Evolutionary conservation across 2,113 vertebrate genomes (phyloP).

Genomic region (Rhea americana): DNA sequence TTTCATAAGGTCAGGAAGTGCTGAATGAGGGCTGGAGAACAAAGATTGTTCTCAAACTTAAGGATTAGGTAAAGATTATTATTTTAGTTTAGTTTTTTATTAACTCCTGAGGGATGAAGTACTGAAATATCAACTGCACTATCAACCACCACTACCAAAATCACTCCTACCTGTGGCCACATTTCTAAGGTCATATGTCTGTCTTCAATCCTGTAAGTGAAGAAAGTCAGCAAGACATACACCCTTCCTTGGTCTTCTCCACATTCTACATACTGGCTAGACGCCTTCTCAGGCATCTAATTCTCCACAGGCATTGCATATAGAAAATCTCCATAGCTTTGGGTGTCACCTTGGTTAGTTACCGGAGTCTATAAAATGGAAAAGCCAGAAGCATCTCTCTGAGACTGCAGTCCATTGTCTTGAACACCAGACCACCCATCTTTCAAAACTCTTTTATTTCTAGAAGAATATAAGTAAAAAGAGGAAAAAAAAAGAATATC

Average conservation of each 20-base stretch:
- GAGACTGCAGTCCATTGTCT: not conserved
- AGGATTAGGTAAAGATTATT: not conserved
- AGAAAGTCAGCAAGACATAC: too few species aligned
- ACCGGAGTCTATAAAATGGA: not conserved
- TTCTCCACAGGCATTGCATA: too few species aligned
- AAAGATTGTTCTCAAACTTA: not conserved
- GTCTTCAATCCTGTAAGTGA: too few species aligned
- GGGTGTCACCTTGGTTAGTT: too few species aligned
- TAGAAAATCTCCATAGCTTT: too few species aligned
- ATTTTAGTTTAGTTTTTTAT: not conserved
- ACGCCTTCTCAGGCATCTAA: too few species aligned
- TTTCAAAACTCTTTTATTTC: not conserved
- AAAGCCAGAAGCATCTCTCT: not conserved
- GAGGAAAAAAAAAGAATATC: not conserved
- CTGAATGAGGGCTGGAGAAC: not conserved
- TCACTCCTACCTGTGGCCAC: not conserved
- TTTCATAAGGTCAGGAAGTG: not conserved
- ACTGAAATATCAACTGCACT: not conserved
- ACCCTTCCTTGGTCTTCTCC: too few species aligned
- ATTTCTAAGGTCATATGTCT: not conserved
- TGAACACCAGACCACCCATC: not conserved
- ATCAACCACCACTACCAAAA: not conserved
- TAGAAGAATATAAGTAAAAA: not conserved
- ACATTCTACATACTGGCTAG: too few species aligned
- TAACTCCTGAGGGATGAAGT: not conserved